phyloP scores from a whole-genome alignment of 1,140 invertebrate genomes.

The Bombus sylvicola region DNA sequence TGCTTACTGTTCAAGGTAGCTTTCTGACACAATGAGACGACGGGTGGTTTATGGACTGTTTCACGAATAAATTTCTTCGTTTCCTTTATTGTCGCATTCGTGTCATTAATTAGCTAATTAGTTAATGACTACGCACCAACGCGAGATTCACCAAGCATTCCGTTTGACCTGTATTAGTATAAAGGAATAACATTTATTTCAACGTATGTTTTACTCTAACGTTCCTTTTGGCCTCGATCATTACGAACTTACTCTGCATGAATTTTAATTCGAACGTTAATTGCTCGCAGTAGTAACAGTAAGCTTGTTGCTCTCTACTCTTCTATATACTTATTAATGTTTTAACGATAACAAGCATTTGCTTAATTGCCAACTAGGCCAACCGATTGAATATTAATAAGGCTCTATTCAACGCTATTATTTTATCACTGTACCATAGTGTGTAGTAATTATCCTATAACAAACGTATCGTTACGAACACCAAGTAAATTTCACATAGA shows the following conservation, averaged over 20 bases:
- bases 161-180: background rate
- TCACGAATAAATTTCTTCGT: background rate
- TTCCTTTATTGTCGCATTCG: background rate
- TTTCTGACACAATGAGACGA: background rate
- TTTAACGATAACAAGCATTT: background rate
- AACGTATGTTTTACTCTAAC: background rate
- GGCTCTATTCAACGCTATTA: background rate
- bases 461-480: background rate
- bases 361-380: background rate
- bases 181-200: background rate
- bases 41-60: background rate
- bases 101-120: background rate
- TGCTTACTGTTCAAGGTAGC: background rate
- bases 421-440: background rate
- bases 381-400: background rate
- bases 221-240: background rate
- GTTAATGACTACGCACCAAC: background rate
- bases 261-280: slow-evolving; percentile 14
- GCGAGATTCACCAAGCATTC: background rate
- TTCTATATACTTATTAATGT: background rate
- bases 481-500: background rate
- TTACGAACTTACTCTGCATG: no score
- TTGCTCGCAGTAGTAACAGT: background rate
- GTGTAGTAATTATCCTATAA: background rate
- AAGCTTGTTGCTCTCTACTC: no score